Evolutionary conservation across 30 jellyfish, hydroid and myxozoan species (phyloP).

Genomic region (Calvadosia cruxmelitensis): DNA sequence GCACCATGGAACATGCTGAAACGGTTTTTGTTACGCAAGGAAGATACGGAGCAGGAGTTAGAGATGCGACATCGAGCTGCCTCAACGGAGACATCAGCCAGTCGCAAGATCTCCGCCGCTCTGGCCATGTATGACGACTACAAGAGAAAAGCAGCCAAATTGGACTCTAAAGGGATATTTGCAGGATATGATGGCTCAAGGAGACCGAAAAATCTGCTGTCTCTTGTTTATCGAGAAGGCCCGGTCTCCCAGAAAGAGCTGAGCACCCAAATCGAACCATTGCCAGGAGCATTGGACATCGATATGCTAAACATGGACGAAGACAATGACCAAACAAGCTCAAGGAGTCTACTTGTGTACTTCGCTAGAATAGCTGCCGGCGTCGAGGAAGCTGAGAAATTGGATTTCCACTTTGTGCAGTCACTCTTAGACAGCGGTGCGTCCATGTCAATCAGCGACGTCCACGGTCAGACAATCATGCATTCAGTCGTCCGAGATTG

Average conservation of each 20-base stretch:
- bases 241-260: background rate
- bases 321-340: background rate
- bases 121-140: background rate
- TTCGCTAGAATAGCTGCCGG: background rate
- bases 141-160: background rate
- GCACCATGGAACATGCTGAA: background rate
- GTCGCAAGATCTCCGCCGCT: background rate
- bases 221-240: background rate
- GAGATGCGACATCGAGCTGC: background rate
- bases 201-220: background rate
- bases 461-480: constrained; percentile 52
- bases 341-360: background rate
- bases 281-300: background rate
- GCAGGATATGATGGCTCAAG: background rate
- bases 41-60: background rate
- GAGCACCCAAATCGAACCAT: background rate
- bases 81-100: background rate
- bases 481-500: constrained; percentile 70
- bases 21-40: background rate
- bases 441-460: background rate
- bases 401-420: background rate
- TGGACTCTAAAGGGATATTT: background rate
- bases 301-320: background rate
- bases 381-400: background rate
- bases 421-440: background rate